Conservation (phyloP, 2,888 invertebrate genomes). For the Scaptomyza cyrtandrae region DNA sequence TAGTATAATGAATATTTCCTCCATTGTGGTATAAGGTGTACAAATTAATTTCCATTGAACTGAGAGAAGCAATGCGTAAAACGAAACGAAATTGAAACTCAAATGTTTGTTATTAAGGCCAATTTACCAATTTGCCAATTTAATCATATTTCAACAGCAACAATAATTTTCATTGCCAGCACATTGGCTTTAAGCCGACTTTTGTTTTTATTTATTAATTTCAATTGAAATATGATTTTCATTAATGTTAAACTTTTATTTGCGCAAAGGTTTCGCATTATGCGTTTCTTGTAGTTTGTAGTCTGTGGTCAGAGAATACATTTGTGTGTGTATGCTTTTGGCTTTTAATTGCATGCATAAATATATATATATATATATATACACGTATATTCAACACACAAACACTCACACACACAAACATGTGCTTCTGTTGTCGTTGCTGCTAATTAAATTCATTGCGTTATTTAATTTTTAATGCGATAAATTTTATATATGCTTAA, state of each 20-base stretch:
- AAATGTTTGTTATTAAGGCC: conserved; percentile 12
- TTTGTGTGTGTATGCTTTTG: conserved; percentile 1
- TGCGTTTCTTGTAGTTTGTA: background rate
- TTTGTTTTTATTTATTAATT: too few species aligned
- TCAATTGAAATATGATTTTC: too few species aligned
- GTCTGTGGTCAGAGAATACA: conserved; percentile 6
- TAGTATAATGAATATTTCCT: conserved; percentile 7
- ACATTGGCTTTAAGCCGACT: too few species aligned
- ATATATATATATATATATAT: conserved; percentile 24
- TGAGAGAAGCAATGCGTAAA: background rate
- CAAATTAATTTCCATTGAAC: conserved; percentile 36
- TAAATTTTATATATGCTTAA: conserved; percentile 41
- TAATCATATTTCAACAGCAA: conserved; percentile 18
- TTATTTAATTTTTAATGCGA: conserved; percentile 60
- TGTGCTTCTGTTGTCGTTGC: background rate
- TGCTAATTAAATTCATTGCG: conserved; percentile 64
- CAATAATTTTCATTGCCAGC: background rate
- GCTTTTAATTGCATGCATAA: conserved; percentile 38
- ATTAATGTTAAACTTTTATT: too few species aligned
- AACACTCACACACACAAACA: background rate
- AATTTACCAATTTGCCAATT: conserved; percentile 1
- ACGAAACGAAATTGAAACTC: conserved; percentile 17
- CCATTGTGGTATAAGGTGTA: conserved; percentile 27
- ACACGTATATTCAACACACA: conserved; percentile 12
- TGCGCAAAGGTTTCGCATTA: too few species aligned